phyloP scores from a whole-genome alignment of 2,888 invertebrate species.

The Volucella inanis region DNA sequence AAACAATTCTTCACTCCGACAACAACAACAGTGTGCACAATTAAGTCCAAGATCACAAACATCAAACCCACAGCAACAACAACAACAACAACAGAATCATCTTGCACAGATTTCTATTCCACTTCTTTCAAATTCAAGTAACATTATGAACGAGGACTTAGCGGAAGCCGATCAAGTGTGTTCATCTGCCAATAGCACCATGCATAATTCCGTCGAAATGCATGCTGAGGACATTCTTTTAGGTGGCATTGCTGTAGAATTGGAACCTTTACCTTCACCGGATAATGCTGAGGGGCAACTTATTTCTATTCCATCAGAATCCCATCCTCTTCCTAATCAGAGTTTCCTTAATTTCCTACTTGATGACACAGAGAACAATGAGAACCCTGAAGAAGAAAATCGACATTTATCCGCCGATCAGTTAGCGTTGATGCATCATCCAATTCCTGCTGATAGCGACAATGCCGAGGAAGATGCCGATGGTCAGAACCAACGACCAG shows the following conservation, averaged over 20 bases:
- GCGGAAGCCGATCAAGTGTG: slow-evolving; percentile 92
- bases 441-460: slow-evolving; percentile 53
- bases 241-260: slow-evolving; percentile 10
- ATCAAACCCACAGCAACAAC: slow-evolving; percentile 57
- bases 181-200: slow-evolving; percentile 76
- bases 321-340: slow-evolving; percentile 42
- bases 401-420: slow-evolving; percentile 30
- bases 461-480: slow-evolving; percentile 69
- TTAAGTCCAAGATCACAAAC: slow-evolving; percentile 38
- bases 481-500: slow-evolving; percentile 62
- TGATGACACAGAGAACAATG: slow-evolving; percentile 80
- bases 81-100: slow-evolving; percentile 42
- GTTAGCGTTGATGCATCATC: slow-evolving; percentile 2
- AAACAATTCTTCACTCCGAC: slow-evolving; percentile 60
- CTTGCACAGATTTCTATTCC: slow-evolving; percentile 21
- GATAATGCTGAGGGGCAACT: slow-evolving; percentile 57
- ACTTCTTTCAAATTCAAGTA: slow-evolving; percentile 80
- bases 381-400: slow-evolving; percentile 79
- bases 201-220: slow-evolving; percentile 39
- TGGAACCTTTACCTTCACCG: slow-evolving; percentile 32
- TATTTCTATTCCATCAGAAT: slow-evolving; percentile 59
- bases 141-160: slow-evolving; percentile 87
- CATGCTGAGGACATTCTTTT: slow-evolving; percentile 53
- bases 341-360: slow-evolving; percentile 64
- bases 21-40: slow-evolving; percentile 25